Conservation (phyloP, 2,888 invertebrate genomes). For the Sminthurinus aureus region DNA sequence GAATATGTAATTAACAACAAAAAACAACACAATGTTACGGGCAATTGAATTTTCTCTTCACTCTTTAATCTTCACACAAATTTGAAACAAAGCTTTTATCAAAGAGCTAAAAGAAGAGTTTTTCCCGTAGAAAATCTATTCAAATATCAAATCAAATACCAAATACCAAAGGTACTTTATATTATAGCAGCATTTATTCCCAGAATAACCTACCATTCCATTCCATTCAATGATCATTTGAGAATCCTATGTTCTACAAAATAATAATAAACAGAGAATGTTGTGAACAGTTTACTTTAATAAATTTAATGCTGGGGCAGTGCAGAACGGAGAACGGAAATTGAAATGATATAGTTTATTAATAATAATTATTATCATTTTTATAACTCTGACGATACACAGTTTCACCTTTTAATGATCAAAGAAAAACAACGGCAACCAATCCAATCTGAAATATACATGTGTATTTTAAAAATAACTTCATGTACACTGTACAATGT, state of each 20-base stretch:
- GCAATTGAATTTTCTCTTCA: slow-evolving; percentile 8
- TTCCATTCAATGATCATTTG: background rate
- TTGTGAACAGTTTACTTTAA: background rate
- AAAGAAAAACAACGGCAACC: too few relatives aligned
- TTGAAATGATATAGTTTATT: background rate
- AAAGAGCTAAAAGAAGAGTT: background rate
- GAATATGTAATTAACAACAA: background rate
- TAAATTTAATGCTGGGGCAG: background rate
- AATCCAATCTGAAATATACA: too few relatives aligned
- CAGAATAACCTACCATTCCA: background rate
- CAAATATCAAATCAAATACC: background rate
- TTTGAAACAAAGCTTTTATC: background rate
- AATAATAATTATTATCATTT: too few relatives aligned
- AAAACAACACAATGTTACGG: background rate
- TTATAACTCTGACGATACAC: background rate
- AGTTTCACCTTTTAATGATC: background rate
- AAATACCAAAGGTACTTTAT: too few relatives aligned
- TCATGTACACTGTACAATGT: too few relatives aligned
- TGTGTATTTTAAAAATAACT: too few relatives aligned
- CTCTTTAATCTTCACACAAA: background rate
- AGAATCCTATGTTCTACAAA: background rate
- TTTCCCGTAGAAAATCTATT: background rate
- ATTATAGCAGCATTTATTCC: too few relatives aligned
- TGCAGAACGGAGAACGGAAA: background rate
- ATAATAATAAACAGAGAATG: background rate